A percentile compares a stretch with the other conserved stretches of the same genome.
phyloP scores from a whole-genome alignment of 2,113 vertebrate genomes.

The Sprattus sprattus region DNA sequence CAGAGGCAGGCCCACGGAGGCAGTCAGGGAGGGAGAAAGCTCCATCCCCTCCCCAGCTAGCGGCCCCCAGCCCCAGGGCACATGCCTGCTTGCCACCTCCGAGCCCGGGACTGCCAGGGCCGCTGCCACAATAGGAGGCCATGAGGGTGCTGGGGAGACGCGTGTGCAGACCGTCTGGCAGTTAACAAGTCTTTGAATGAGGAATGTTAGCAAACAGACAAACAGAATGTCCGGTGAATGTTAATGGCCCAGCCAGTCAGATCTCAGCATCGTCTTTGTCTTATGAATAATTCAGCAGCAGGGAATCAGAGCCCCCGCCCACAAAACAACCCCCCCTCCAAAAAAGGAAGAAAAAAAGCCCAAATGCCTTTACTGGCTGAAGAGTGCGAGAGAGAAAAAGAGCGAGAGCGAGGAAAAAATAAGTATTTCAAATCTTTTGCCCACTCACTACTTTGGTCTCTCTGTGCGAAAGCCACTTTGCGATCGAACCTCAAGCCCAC shows the following conservation, averaged over 20 bases:
- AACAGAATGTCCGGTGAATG: slow-evolving; percentile 85
- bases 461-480: slow-evolving; percentile 39
- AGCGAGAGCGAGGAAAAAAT: slow-evolving; percentile 31
- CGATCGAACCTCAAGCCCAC: slow-evolving; percentile 41
- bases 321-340: slow-evolving; percentile 53
- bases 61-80: slow-evolving; percentile 46
- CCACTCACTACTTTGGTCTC: slow-evolving; percentile 43
- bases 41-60: not conserved
- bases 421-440: slow-evolving; percentile 57
- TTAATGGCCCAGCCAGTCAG: slow-evolving; percentile 81
- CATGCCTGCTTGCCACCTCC: slow-evolving; percentile 57
- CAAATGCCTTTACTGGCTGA: slow-evolving; percentile 76
- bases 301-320: slow-evolving; percentile 62
- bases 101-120: slow-evolving; percentile 71
- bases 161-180: slow-evolving; percentile 86
- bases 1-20: slow-evolving; percentile 51
- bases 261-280: slow-evolving; percentile 75
- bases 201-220: slow-evolving; percentile 94
- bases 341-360: slow-evolving; percentile 43
- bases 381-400: slow-evolving; percentile 56
- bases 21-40: not conserved
- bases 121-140: slow-evolving; percentile 81
- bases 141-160: slow-evolving; percentile 79
- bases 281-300: slow-evolving; percentile 88
- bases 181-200: slow-evolving; percentile 94